Conservation (phyloP, 2,797 vertebrate species). For the Lophotriccus pileatus region DNA sequence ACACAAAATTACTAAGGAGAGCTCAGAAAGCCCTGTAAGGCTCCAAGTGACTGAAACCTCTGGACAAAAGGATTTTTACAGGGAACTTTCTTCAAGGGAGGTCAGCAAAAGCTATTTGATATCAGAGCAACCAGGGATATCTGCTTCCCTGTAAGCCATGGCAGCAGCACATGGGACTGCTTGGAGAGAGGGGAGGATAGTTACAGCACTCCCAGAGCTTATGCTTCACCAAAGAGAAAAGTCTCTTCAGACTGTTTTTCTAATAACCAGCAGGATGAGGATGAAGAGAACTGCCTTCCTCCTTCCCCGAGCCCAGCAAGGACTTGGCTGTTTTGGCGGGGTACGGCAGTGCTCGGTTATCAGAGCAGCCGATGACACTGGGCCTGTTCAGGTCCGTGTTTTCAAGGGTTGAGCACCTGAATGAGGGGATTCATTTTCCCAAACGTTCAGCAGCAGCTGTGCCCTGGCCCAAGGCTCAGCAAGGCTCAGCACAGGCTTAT, state of each 20-base stretch:
- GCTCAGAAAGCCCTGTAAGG: background rate
- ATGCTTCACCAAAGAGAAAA: background rate
- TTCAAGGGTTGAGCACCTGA: conserved; percentile 6
- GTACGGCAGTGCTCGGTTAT: background rate
- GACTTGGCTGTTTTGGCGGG: background rate
- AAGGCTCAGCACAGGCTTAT: conserved; percentile 16
- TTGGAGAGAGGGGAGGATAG: background rate
- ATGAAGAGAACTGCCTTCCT: background rate
- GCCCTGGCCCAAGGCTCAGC: background rate
- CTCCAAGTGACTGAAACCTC: background rate
- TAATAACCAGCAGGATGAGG: background rate
- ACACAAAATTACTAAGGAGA: background rate
- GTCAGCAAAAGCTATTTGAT: background rate
- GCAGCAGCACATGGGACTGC: background rate
- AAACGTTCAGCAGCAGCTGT: background rate
- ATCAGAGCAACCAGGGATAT: background rate
- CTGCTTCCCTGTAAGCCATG: background rate
- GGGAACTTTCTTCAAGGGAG: background rate
- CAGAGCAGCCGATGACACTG: background rate
- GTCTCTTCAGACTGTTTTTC: background rate
- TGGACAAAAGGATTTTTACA: conserved; percentile 13
- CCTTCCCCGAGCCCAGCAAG: background rate
- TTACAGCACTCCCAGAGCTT: background rate
- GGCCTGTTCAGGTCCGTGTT: background rate
- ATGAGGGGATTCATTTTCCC: background rate